phyloP scores from a whole-genome alignment of 2,888 invertebrate genomes.

The Lithosia quadra region DNA sequence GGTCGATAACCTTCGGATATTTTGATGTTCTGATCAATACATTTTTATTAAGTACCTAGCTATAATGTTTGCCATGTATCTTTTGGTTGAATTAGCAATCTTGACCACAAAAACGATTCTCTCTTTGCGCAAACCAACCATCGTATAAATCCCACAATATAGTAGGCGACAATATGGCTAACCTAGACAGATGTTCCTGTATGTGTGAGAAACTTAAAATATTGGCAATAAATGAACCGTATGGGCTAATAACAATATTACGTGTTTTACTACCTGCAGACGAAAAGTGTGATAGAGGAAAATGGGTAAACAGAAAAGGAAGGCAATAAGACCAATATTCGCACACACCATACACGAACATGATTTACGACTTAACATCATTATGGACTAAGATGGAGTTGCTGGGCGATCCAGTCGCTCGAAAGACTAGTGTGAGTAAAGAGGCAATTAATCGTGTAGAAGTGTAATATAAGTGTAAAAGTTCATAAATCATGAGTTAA shows the following conservation, averaged over 20 bases:
- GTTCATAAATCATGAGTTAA: background rate
- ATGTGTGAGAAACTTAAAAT: too few species aligned
- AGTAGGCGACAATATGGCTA: background rate
- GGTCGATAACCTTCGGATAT: conserved; percentile 61
- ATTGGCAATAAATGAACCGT: too few species aligned
- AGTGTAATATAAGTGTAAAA: background rate
- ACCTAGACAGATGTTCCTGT: background rate
- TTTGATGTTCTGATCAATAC: conserved; percentile 21
- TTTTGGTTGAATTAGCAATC: background rate
- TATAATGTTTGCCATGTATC: background rate
- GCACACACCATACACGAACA: background rate
- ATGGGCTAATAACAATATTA: background rate
- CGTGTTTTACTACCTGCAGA: background rate
- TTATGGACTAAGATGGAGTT: background rate
- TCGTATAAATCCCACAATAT: background rate
- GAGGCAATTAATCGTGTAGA: background rate
- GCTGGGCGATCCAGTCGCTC: background rate
- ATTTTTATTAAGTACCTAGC: conserved; percentile 6
- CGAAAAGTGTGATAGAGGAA: background rate
- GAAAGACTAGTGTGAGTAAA: background rate
- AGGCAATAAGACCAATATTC: too few species aligned
- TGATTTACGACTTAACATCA: too few species aligned
- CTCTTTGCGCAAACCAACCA: background rate
- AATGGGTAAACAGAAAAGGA: background rate
- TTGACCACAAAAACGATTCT: background rate